Evolutionary conservation across 2,113 vertebrate genomes (phyloP).

Genomic region (Siphamia tubifer): DNA sequence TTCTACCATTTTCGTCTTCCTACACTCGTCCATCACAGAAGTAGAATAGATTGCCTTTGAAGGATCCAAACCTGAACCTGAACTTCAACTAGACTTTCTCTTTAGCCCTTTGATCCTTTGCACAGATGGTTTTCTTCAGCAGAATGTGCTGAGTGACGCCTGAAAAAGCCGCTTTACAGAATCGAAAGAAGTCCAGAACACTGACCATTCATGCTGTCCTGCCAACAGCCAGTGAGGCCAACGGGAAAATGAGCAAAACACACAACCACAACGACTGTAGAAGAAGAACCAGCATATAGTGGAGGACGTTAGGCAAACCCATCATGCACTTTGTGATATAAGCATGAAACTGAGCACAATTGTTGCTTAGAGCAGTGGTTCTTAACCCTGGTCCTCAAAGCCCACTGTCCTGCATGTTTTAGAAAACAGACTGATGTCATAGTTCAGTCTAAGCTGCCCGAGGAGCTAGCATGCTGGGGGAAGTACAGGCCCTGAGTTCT

Average conservation of each 20-base stretch:
- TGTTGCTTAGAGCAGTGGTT: too few species aligned
- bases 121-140: slow-evolving; percentile 68
- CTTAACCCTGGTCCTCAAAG: too few species aligned
- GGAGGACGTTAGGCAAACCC: too few species aligned
- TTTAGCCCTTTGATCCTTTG: slow-evolving; percentile 48
- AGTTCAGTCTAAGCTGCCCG: too few species aligned
- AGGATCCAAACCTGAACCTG: slow-evolving; percentile 28
- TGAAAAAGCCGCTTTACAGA: slow-evolving; percentile 51
- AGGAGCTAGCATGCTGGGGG: too few species aligned
- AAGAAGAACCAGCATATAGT: too few species aligned
- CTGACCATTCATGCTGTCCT: not conserved
- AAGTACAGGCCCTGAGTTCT: too few species aligned
- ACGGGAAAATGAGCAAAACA: slow-evolving; percentile 22
- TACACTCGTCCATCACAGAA: slow-evolving; percentile 15
- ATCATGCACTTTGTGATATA: too few species aligned
- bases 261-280: not conserved
- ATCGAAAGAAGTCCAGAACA: slow-evolving; percentile 28
- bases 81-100: slow-evolving; percentile 25
- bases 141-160: slow-evolving; percentile 61
- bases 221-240: slow-evolving; percentile 8
- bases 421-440: too few species aligned
- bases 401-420: too few species aligned
- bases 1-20: too few species aligned
- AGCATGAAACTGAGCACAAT: too few species aligned
- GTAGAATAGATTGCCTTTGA: slow-evolving; percentile 28